phyloP scores from a whole-genome alignment of 2,888 invertebrate species.

The Fragum fragum region DNA sequence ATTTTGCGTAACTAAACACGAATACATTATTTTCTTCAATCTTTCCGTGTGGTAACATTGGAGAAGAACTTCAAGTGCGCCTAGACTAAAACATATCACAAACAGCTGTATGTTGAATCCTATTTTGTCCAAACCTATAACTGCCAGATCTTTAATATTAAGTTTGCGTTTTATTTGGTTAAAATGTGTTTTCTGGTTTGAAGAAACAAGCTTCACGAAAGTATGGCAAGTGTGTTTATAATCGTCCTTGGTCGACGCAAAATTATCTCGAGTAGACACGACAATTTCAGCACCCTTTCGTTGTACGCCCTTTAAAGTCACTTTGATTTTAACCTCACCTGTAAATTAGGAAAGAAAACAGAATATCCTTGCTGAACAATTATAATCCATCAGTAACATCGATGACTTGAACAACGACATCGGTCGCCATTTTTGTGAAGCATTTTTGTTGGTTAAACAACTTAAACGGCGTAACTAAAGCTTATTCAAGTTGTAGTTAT shows the following conservation, averaged over 20 bases:
- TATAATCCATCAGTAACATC: no score
- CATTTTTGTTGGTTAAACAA: no score
- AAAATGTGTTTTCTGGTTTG: conserved; percentile 65
- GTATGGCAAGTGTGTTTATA: conserved; percentile 65
- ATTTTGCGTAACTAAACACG: conserved; percentile 59
- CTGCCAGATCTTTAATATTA: conserved; percentile 49
- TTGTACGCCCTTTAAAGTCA: conserved; percentile 67
- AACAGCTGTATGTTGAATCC: conserved; percentile 62
- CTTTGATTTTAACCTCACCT: conserved; percentile 69
- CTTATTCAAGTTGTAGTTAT: no score
- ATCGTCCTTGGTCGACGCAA: conserved; percentile 61
- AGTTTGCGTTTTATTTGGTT: conserved; percentile 60
- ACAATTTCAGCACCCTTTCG: conserved; percentile 43
- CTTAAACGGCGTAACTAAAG: no score
- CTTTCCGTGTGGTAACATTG: conserved; percentile 67
- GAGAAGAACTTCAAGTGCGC: conserved; percentile 70
- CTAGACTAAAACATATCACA: conserved; percentile 64
- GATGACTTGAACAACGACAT: no score
- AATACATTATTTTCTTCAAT: conserved; percentile 65
- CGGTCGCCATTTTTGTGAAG: no score
- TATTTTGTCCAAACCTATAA: conserved; percentile 54
- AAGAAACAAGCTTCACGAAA: conserved; percentile 67
- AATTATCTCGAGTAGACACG: conserved; percentile 56
- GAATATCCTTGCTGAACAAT: no score
- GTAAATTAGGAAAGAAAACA: no score